Percentiles rank a stretch among this genome's conserved stretches.
Conservation (phyloP, 2,113 vertebrate species). For the Hemibagrus wyckioides region DNA sequence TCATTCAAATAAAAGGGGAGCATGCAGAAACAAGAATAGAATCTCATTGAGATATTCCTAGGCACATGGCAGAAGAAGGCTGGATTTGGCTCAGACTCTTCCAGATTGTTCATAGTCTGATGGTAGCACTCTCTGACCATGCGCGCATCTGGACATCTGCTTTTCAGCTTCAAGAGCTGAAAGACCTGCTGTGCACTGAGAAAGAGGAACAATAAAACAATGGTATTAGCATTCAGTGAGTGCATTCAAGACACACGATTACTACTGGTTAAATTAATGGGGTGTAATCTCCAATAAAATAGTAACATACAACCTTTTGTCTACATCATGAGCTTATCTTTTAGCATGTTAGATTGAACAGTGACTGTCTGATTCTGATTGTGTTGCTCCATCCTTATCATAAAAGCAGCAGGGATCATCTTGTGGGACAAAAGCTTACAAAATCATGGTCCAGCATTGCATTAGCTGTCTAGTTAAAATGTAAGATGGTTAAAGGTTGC, state of each 20-base stretch:
- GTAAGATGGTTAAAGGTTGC: neutral
- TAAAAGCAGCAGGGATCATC: neutral
- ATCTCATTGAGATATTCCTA: neutral
- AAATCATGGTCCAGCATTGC: neutral
- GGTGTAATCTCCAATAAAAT: neutral
- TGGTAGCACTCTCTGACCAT: slow-evolving; percentile 75
- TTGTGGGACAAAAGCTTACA: neutral
- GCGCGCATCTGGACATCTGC: slow-evolving; percentile 66
- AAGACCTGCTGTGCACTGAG: slow-evolving; percentile 80
- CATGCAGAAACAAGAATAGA: slow-evolving; percentile 21
- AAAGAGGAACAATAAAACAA: neutral
- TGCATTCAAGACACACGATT: neutral
- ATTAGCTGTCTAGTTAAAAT: neutral
- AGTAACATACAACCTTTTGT: neutral
- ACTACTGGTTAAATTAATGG: neutral
- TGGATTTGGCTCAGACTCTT: slow-evolving; percentile 22
- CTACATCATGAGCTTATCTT: neutral
- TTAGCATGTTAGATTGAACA: neutral
- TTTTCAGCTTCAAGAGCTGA: slow-evolving; percentile 81
- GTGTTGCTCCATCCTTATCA: neutral
- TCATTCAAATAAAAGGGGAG: neutral
- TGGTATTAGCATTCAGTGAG: neutral
- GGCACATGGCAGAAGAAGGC: slow-evolving; percentile 66
- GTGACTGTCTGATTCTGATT: neutral
- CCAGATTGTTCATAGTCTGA: slow-evolving; percentile 48